Base-by-base conservation (phyloP, 2,888 invertebrate species). In the Agrochola litura region DNA sequence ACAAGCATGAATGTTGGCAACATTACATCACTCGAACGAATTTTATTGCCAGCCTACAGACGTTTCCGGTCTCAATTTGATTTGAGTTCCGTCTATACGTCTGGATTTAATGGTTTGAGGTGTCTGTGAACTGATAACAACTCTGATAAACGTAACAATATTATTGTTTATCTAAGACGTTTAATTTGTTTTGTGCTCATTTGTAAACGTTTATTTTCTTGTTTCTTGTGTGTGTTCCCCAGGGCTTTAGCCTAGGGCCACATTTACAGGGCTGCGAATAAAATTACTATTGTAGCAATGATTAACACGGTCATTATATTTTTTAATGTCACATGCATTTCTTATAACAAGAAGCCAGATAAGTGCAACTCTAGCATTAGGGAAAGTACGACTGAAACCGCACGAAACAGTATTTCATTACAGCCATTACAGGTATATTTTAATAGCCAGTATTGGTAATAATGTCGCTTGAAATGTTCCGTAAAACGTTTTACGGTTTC, bases 31-130 rank as follows among this genome's bases (percentile, higher is more conserved):
- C 71, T 79, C 75, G 73, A 81, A 82, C 79, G 56, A 79, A 83
- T 85, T 88, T 80, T 88, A 87, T 78, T 79, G 66, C 77, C 68
- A 75, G 63, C 25, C 60, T 76, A 78, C 77, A 83, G 75, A 80
- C 30, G 56, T 73, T 83, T 80, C 79, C 74, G 69, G 64, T 66
- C 74, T 67, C 69, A 67, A 74, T 88, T 82, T 66, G 37, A 63
- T 70, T 73, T 60, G 25, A 77, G 19, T 65, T 81, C 78, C 73
- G 68, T 46, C 46, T 76, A 54, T 58, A 52, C 25, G 56, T 73
- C 60, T 67, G 72, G 70, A 56, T 70, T 70, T 30, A 63, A 46
- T 66, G 58, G 60, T n/a, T 64, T 54, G 69, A 72, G 60, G 68
- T 81, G 52, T 75, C 76, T 58, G 61, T 25, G 71, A 37, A 43